Evolutionary conservation across 2,888 invertebrate genomes (phyloP).

Genomic region (Atethmia centrago): DNA sequence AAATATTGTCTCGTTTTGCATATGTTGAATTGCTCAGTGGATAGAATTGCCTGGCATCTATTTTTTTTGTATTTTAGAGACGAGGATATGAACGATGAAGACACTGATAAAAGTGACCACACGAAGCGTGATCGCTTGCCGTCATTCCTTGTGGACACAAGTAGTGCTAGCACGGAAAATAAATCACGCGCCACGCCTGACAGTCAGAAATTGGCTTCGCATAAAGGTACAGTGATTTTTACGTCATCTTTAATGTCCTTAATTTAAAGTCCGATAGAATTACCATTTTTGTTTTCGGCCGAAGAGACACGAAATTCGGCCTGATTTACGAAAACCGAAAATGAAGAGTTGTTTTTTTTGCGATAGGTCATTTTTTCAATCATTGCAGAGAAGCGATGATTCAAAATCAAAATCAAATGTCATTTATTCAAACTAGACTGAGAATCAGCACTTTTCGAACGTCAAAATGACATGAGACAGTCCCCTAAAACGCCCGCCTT

Average conservation of each 20-base stretch:
- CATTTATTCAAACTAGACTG: no score
- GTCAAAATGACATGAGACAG: no score
- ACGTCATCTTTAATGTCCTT: no score
- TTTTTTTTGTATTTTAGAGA: conserved; percentile 65
- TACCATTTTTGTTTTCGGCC: neutral
- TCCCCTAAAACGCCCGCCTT: no score
- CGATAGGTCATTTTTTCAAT: neutral
- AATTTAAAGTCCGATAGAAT: neutral
- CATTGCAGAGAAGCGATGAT: no score
- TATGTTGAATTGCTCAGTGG: neutral
- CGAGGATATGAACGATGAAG: conserved; percentile 73
- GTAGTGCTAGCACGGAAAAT: conserved; percentile 78
- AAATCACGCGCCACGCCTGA: conserved; percentile 82
- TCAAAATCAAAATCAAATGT: no score
- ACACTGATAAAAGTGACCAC: conserved; percentile 71
- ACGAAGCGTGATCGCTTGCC: conserved; percentile 75
- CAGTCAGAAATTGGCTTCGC: conserved; percentile 74
- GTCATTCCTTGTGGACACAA: conserved; percentile 78
- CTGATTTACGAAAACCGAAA: neutral
- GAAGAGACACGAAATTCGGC: neutral
- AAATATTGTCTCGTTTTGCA: neutral
- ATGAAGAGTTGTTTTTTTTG: neutral
- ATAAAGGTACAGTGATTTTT: conserved; percentile 70
- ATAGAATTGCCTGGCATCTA: neutral
- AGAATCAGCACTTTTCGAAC: no score